These are phyloP conservation scores for Sussaba pulchella DNA, from an alignment of 2,888 invertebrate species.

Conservation along the genomic window DNA sequence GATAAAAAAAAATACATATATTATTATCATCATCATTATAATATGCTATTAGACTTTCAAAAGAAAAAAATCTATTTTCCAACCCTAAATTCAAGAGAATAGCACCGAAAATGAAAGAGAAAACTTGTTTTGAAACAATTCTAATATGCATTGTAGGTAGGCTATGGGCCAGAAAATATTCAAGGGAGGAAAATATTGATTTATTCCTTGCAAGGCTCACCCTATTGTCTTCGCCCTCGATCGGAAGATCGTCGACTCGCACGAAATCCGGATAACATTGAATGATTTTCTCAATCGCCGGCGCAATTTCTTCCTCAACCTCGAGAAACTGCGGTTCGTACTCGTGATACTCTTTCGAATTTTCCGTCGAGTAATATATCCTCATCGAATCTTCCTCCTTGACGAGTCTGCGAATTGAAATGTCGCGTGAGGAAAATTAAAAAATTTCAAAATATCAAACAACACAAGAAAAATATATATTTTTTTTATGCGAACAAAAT, in stretches of 20 bases:
- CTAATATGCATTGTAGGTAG: too few species aligned
- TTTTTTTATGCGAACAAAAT: too few species aligned
- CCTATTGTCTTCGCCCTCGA: conserved; percentile 88
- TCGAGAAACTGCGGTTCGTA: conserved; percentile 92
- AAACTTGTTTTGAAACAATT: too few species aligned
- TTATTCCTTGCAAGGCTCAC: conserved; percentile 80
- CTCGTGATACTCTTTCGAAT: conserved; percentile 94
- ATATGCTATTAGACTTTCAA: too few species aligned
- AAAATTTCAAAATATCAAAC: too few species aligned
- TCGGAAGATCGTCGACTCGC: conserved; percentile 89
- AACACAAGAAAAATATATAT: too few species aligned
- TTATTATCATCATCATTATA: conserved; percentile 1
- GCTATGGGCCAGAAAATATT: too few species aligned
- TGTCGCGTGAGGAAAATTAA: too few species aligned
- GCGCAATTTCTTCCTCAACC: conserved; percentile 88
- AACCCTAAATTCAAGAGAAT: too few species aligned
- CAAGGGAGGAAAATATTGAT: conserved; percentile 15
- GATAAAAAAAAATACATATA: conserved; percentile 46
- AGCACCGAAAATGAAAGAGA: too few species aligned
- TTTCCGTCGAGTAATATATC: conserved; percentile 94
- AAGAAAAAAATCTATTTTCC: too few species aligned
- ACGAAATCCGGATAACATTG: conserved; percentile 92
- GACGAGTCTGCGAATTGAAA: conserved; percentile 84
- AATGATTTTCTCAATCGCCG: conserved; percentile 90
- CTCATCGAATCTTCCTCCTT: conserved; percentile 87